Base-by-base conservation (phyloP, 1,140 invertebrate species). In the Sweltsa coloradensis region DNA sequence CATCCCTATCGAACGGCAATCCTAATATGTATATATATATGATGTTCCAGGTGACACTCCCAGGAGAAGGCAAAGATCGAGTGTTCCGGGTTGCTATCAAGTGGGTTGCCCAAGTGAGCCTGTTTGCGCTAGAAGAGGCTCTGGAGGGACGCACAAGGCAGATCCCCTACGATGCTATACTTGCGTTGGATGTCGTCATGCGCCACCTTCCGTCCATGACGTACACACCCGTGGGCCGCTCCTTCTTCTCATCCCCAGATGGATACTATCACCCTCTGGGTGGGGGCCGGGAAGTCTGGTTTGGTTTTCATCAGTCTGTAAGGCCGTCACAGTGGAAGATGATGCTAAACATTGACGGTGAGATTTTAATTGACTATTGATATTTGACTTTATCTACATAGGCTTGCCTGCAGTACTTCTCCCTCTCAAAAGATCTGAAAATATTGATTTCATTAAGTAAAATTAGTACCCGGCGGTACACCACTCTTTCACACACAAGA, bases 291-390 rank as follows among this genome's bases (percentile, higher is more conserved):
- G 97, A 99, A 71, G 97, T 99, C 1, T 99, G 97, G 97, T 99
- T 99, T 74, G 97, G 97, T 66, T 99, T 99, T 68, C 97, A 99
- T 79, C 97, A 99, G 64, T 95, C 90, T 55, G 97, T 99, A 2
- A 77, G 96, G 56, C 97, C 97, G 7, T 97, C 92, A 40, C 94
- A 99, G 63, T 99, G 97, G 97, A 99, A 99, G 76, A 99, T 99
- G 96, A 99, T 99, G 93, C 76, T 99, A 25, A 99, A 99, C 68
- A 99, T 99, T 70, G 97, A 99, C 75, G 93, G 91, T 94, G 65
- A 63, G 46, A n/a, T 31, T 9, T 31, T 31, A n/a, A 11, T 14
- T 31, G 29, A 31, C 9, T 14, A n/a, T n/a, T n/a, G n/a, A n/a
- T n/a, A n/a, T n/a, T n/a, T n/a, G n/a, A n/a, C n/a, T n/a, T n/a